Base-by-base conservation (phyloP, 1,140 invertebrate genomes). In the Paracyclopina nana region DNA sequence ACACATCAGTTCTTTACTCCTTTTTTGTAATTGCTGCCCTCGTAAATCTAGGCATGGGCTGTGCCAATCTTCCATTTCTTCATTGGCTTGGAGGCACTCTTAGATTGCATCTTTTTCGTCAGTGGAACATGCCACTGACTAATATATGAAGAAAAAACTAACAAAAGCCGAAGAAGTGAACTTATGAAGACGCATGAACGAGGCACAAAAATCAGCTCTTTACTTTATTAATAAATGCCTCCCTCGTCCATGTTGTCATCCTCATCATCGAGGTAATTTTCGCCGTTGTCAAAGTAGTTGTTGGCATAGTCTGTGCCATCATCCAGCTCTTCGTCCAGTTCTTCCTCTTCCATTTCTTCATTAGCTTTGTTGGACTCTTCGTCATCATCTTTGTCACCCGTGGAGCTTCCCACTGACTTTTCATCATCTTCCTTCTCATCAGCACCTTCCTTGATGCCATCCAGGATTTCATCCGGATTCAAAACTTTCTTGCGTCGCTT, bases 201-300 rank as follows among this genome's bases (percentile, higher is more conserved):
- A n/a, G n/a, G n/a, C n/a, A n/a, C n/a, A n/a, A n/a, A n/a, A n/a
- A n/a, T n/a, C n/a, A n/a, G n/a, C n/a, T n/a, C n/a, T n/a, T n/a
- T n/a, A n/a, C n/a, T n/a, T n/a, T n/a, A 5, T 55, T 31, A 57
- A 34, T 54, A 59, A 16, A 58, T 55, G 11, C 55, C 55, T 20
- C 74, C 82, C 69, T 85, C 81, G 63, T 85, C 82, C 52, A 80
- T 61, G 61, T 81, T 80, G 59, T 86, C 82, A 61, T 85, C 82
- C 57, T 85, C 81, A 26, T 67, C 64, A 56, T 85, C 81, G 57
- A 82, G 75, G 63, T 80, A 84, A 24, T 70, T 73, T 65, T 86
- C 82, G 12, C 82, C 82, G 66, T 85, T 84, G 62, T 87, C 82
- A 63, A 85, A 86, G 60, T 83, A 84, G 60, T 75, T 80, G 57